Conservation (phyloP, 2,113 vertebrate genomes). For the Nothoprocta perdicaria region DNA sequence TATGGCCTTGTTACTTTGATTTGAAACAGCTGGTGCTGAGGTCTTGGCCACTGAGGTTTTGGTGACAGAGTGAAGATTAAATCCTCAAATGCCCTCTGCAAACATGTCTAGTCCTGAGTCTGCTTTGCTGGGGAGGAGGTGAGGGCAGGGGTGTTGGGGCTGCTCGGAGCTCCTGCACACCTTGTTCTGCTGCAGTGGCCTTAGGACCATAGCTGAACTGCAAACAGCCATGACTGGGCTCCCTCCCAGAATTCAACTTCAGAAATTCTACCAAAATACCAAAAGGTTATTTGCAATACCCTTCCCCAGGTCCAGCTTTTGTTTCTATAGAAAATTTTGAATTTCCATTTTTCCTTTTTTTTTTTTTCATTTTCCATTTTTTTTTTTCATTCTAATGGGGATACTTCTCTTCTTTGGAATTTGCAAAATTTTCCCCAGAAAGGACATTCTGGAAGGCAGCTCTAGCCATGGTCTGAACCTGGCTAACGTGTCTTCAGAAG, state of each 20-base stretch:
- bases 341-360: not conserved
- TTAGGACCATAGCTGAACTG: not conserved
- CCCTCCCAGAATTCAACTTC: not conserved
- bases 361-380: no score
- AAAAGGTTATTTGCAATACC: not conserved
- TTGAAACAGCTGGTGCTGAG: conserved; percentile 7
- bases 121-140: not conserved
- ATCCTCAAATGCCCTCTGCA: not conserved
- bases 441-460: not conserved
- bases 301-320: not conserved
- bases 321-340: not conserved
- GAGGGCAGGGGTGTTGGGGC: not conserved
- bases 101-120: not conserved
- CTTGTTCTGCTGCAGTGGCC: not conserved
- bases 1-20: conserved; percentile 28
- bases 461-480: not conserved
- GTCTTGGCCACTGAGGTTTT: not conserved
- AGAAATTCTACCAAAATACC: not conserved
- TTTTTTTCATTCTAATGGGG: not conserved
- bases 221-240: not conserved
- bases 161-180: not conserved
- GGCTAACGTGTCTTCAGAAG: not conserved
- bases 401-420: not conserved
- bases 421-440: not conserved
- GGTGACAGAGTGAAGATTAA: conserved; percentile 23